These are phyloP conservation scores for Acanthoscelides obtectus DNA, from an alignment of 2,888 invertebrate genomes.

Conservation along the genomic window DNA sequence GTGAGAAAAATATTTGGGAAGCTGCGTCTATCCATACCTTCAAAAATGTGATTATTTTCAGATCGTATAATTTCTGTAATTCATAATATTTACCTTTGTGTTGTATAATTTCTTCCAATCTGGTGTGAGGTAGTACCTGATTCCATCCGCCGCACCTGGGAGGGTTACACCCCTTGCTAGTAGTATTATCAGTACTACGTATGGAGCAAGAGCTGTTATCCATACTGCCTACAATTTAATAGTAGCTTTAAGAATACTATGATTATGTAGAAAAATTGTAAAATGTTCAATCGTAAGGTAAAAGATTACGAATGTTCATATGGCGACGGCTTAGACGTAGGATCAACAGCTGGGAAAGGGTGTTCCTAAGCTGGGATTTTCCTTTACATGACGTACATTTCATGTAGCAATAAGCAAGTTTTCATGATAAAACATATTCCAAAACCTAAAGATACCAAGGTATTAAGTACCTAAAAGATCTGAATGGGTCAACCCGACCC, in stretches of 20 bases:
- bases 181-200: conserved; percentile 82
- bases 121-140: conserved; percentile 83
- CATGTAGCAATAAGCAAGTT: too few species aligned
- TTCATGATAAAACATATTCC: too few species aligned
- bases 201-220: conserved; percentile 92
- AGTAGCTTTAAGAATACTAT: background rate
- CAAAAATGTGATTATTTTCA: background rate
- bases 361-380: too few species aligned
- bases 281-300: too few species aligned
- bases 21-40: conserved; percentile 89
- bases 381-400: too few species aligned
- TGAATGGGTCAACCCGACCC: too few species aligned
- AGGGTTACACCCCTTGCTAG: conserved; percentile 78
- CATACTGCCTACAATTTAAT: conserved; percentile 71
- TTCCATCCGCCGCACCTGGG: conserved; percentile 81
- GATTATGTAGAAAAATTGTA: too few species aligned
- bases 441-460: too few species aligned
- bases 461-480: too few species aligned
- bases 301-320: too few species aligned
- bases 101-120: conserved; percentile 81
- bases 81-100: conserved; percentile 48
- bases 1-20: conserved; percentile 89
- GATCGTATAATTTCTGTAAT: background rate
- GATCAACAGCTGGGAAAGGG: too few species aligned
- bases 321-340: too few species aligned